These are phyloP conservation scores for Schizopygopsis malacanthus DNA, from an alignment of 2,797 vertebrate species.

Conservation along the genomic window DNA sequence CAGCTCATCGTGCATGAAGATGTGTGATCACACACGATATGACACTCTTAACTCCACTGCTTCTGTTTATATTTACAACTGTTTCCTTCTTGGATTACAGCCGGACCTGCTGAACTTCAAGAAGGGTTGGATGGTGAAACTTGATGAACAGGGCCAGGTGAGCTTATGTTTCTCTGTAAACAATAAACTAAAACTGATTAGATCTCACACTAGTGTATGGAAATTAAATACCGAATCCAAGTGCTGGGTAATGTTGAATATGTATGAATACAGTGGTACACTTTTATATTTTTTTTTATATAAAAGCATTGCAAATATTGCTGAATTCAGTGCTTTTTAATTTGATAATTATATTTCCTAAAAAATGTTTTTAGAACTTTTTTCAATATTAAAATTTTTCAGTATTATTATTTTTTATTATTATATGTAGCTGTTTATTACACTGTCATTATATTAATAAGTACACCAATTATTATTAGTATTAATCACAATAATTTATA, in stretches of 20 bases:
- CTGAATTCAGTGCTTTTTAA: background rate
- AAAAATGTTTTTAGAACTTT: background rate
- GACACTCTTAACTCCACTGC: background rate
- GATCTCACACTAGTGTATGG: background rate
- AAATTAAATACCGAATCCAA: background rate
- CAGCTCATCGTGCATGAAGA: slow-evolving; percentile 43
- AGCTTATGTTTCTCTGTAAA: slow-evolving; percentile 4
- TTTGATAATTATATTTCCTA: background rate
- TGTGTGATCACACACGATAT: background rate
- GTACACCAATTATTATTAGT: background rate
- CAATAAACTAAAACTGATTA: background rate
- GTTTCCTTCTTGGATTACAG: slow-evolving; percentile 63
- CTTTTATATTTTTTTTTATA: too few species aligned
- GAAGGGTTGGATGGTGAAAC: slow-evolving; percentile 87
- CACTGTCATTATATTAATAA: background rate
- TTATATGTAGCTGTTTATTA: background rate
- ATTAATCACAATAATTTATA: background rate
- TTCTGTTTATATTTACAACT: slow-evolving; percentile 10
- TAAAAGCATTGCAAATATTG: background rate
- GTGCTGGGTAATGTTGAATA: background rate
- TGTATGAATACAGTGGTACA: background rate
- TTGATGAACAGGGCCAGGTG: slow-evolving; percentile 82
- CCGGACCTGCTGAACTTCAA: slow-evolving; percentile 86
- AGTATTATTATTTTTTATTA: background rate
- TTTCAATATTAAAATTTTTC: background rate